phyloP scores from a whole-genome alignment of 1,140 invertebrate genomes.

The Drosophila sproati region DNA sequence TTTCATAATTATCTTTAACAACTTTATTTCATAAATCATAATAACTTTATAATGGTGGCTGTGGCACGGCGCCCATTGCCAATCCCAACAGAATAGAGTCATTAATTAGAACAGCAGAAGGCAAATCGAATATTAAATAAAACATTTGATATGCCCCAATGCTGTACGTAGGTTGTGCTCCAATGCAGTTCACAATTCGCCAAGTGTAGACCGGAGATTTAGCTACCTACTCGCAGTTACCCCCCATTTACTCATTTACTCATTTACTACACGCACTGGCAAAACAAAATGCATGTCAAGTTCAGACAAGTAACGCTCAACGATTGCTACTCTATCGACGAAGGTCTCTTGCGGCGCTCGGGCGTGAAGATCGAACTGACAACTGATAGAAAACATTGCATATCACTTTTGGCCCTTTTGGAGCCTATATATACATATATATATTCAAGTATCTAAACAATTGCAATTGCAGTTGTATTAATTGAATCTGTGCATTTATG shows the following conservation, averaged over 20 bases:
- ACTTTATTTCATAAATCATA: conserved; percentile 21
- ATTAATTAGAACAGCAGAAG: conserved; percentile 68
- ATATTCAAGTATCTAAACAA: neutral
- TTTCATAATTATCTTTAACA: conserved; percentile 27
- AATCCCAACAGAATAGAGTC: conserved; percentile 46
- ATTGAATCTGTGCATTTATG: conserved; percentile 19
- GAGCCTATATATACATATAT: neutral
- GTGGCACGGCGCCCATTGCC: conserved; percentile 24
- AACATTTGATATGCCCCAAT: conserved; percentile 54
- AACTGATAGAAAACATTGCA: conserved; percentile 17
- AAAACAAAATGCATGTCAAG: conserved; percentile 73
- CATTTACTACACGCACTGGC: conserved; percentile 56
- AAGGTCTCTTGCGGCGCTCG: conserved; percentile 68
- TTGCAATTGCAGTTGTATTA: conserved; percentile 25
- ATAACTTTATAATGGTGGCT: neutral
- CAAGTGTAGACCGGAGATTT: conserved; percentile 42
- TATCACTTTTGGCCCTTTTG: conserved; percentile 14
- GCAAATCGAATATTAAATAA: conserved; percentile 16
- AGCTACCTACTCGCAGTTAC: conserved; percentile 54
- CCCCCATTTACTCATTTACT: conserved; percentile 33
- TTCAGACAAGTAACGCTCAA: conserved; percentile 49
- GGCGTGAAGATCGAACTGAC: conserved; percentile 75
- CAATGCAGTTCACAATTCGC: conserved; percentile 73
- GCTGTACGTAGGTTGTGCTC: conserved; percentile 64
- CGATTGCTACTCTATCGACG: conserved; percentile 11